Evolutionary conservation across 2,797 vertebrate species (phyloP), one percentile per base, ranked within the genome.

Genomic region (Acipenser oxyrinchus): DNA sequence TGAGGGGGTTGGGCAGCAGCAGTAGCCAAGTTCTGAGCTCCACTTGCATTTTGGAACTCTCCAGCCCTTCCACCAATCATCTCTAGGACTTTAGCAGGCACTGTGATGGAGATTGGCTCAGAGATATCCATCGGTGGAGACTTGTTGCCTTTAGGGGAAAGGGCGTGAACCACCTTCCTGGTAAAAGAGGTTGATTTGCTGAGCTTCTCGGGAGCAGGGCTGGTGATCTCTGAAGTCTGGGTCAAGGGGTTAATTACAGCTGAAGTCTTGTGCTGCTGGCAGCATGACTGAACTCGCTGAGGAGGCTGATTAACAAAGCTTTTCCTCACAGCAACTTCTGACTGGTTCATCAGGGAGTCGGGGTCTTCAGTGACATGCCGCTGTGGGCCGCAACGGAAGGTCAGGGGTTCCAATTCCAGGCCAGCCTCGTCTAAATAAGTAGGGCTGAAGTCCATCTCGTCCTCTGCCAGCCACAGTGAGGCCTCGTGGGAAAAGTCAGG

Each of bases 41-140:
- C 66, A 2, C 70, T 69, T 37, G 23, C 23, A 18, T 8, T 69
- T 62, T 78, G 82, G 65, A 79, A 64, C 70, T 84, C 81, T 0
- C 85, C 80, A 5, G 84, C 73, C n/a, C 83, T 83, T 3, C 85
- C 83, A 10, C 83, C 81, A 61, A 90, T 78, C 77, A 91, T 82
- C 78, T 90, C 86, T 73, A 90, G 74, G 49, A 91, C 88, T 80
- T 87, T 85, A 2, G 87, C 83, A 1, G 88, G 89, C 13, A 91
- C 84, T 1, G 86, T 87, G 59, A 90, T 83, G 13, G 88, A 80
- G 60, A 89, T 69, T 3, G 88, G 87, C 71, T 88, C 84, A 0
- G 86, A 89, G 70, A 90, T 88, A 69, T 89, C 87, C 75, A 87
- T 75, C 37, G 84, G 77, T 10, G 67, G 81, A 6, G 83, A 72